Evolutionary conservation across 2,797 vertebrate genomes (phyloP).

Genomic region (Adrianichthys oophorus): DNA sequence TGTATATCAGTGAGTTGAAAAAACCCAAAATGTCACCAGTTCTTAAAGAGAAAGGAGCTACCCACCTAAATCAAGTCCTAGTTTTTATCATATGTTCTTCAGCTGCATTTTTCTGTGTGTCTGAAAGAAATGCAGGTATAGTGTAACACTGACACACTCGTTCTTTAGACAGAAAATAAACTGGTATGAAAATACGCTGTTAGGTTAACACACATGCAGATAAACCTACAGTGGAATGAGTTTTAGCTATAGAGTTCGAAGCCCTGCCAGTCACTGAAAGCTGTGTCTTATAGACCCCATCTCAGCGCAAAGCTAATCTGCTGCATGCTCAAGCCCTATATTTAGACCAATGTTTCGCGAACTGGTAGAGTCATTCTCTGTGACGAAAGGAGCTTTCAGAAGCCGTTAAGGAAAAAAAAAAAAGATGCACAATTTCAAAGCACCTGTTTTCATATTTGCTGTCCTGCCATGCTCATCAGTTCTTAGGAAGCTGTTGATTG

Average conservation of each 20-base stretch:
- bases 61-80: conserved; percentile 33
- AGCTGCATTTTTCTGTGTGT: conserved; percentile 37
- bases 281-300: conserved; percentile 64
- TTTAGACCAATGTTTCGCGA: conserved; percentile 75
- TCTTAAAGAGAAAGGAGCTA: conserved; percentile 51
- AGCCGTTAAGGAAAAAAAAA: conserved; percentile 55
- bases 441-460: conserved; percentile 51
- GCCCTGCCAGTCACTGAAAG: conserved; percentile 62
- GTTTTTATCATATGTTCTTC: conserved; percentile 39
- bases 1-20: conserved; percentile 26
- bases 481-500: conserved; percentile 31
- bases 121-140: conserved; percentile 31
- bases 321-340: conserved; percentile 62
- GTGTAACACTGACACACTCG: conserved; percentile 30
- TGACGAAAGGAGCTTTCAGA: conserved; percentile 68
- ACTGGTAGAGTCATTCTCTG: conserved; percentile 72
- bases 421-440: conserved; percentile 27
- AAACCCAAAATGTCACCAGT: conserved; percentile 34
- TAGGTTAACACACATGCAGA: conserved; percentile 36
- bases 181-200: conserved; percentile 25
- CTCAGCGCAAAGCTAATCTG: conserved; percentile 67
- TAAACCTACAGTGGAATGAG: conserved; percentile 54
- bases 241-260: conserved; percentile 62
- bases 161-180: conserved; percentile 30
- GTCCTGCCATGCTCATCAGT: conserved; percentile 9